A percentile compares a stretch with the other conserved stretches of the same genome.
Conservation (phyloP, 2,888 invertebrate genomes). For the Leucophenga maculata region DNA sequence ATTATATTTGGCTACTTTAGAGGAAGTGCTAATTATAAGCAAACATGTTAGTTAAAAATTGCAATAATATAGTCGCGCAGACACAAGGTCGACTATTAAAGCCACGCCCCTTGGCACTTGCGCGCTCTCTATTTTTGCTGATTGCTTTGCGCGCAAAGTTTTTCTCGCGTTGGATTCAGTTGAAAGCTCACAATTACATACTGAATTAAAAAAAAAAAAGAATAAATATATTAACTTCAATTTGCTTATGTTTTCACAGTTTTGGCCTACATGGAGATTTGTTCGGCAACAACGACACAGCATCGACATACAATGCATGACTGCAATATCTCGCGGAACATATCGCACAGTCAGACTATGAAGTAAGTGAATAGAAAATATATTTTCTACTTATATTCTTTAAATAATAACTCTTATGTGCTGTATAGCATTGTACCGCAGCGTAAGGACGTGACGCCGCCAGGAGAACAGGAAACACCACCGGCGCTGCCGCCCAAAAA, state of each 20-base stretch:
- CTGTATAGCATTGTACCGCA: conserved; percentile 57
- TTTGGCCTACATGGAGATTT: conserved; percentile 97
- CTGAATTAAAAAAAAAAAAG: not conserved
- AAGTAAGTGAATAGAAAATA: conserved; percentile 61
- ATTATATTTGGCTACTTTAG: not conserved
- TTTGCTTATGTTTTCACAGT: conserved; percentile 74
- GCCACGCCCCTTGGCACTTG: not conserved
- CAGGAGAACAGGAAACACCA: conserved; percentile 71
- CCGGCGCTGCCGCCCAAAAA: conserved; percentile 78
- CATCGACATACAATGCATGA: conserved; percentile 91
- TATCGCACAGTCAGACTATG: conserved; percentile 72
- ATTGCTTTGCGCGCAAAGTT: conserved; percentile 8
- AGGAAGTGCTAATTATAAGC: conserved; percentile 4
- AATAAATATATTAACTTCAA: not conserved
- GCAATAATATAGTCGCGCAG: not conserved
- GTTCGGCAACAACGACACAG: conserved; percentile 85
- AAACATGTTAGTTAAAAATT: not conserved
- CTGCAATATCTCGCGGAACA: conserved; percentile 73
- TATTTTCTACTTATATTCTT: conserved; percentile 9
- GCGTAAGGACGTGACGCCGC: conserved; percentile 59
- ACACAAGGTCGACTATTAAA: conserved; percentile 2
- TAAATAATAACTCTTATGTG: not conserved
- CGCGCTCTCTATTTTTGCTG: not conserved
- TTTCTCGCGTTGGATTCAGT: not conserved
- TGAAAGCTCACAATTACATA: conserved; percentile 12